These are phyloP conservation scores for Salminus brasiliensis DNA, from an alignment of 2,113 vertebrate genomes.

Conservation along the genomic window DNA sequence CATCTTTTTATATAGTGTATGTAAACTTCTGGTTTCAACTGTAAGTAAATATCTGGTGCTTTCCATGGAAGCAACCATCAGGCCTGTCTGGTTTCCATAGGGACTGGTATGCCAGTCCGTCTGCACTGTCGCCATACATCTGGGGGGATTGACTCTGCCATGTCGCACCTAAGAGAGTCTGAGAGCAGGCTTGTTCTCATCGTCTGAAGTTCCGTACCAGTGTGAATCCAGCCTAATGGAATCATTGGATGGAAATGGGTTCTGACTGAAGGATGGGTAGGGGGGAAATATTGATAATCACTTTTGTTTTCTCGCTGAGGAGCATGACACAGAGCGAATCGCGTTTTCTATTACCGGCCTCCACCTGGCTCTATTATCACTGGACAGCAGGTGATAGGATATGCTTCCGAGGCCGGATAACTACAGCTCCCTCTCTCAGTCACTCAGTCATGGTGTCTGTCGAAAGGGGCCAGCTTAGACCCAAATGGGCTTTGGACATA, in stretches of 20 bases:
- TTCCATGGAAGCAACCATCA: constrained; percentile 7
- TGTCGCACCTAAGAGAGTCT: constrained; percentile 38
- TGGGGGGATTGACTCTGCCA: constrained; percentile 36
- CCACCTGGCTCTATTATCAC: constrained; percentile 60
- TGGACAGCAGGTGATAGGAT: constrained; percentile 54
- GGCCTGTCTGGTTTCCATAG: constrained; percentile 26
- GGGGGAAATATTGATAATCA: constrained; percentile 58
- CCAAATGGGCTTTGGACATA: constrained; percentile 39
- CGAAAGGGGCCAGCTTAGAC: constrained; percentile 15
- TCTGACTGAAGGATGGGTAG: constrained; percentile 51
- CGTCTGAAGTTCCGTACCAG: constrained; percentile 32
- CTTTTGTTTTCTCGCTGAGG: constrained; percentile 49
- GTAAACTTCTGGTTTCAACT: no score
- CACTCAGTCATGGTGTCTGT: constrained; percentile 37
- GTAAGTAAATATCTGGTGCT: background rate
- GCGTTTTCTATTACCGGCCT: constrained; percentile 59
- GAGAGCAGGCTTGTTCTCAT: constrained; percentile 36
- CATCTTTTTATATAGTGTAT: no score
- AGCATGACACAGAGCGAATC: constrained; percentile 46
- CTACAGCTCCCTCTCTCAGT: constrained; percentile 30
- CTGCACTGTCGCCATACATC: constrained; percentile 26
- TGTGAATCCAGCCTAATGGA: constrained; percentile 52
- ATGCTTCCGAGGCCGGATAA: constrained; percentile 52
- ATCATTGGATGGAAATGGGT: constrained; percentile 57
- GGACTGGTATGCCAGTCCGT: background rate